Evolutionary conservation across 2,888 invertebrate genomes (phyloP).

Genomic region (Pollenia angustigena): DNA sequence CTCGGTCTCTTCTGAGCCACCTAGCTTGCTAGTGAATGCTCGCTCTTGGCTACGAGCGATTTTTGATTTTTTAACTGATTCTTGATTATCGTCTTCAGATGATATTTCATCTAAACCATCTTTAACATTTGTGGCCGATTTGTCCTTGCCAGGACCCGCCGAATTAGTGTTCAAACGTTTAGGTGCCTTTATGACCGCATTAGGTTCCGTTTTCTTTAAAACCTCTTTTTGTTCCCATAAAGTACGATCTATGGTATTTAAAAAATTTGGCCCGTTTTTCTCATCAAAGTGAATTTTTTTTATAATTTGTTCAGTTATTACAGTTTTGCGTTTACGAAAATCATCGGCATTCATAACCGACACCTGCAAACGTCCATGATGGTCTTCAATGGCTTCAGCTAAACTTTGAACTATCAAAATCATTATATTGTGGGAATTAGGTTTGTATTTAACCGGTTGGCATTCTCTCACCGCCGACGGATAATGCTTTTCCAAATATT

Average conservation of each 20-base stretch:
- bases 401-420: conserved; percentile 85
- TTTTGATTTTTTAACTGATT: conserved; percentile 76
- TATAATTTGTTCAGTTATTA: conserved; percentile 87
- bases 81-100: conserved; percentile 77
- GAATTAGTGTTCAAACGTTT: conserved; percentile 70
- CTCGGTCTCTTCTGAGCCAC: conserved; percentile 64
- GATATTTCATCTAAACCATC: conserved; percentile 82
- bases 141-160: not conserved
- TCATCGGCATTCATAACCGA: conserved; percentile 88
- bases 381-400: conserved; percentile 89
- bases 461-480: conserved; percentile 86
- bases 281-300: conserved; percentile 89
- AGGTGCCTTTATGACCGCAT: conserved; percentile 81
- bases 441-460: conserved; percentile 86
- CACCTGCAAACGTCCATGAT: conserved; percentile 89
- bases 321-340: conserved; percentile 88
- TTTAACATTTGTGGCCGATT: conserved; percentile 74
- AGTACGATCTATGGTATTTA: conserved; percentile 84
- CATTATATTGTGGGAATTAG: conserved; percentile 86
- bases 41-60: conserved; percentile 75
- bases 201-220: conserved; percentile 23
- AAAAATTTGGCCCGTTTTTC: conserved; percentile 85
- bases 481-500: conserved; percentile 87
- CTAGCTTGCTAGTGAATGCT: conserved; percentile 76
- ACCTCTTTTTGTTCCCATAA: conserved; percentile 75